Percentiles rank a stretch among this genome's conserved stretches.
Evolutionary conservation across 2,797 vertebrate species (phyloP).

Genomic region (Glossophaga mutica): DNA sequence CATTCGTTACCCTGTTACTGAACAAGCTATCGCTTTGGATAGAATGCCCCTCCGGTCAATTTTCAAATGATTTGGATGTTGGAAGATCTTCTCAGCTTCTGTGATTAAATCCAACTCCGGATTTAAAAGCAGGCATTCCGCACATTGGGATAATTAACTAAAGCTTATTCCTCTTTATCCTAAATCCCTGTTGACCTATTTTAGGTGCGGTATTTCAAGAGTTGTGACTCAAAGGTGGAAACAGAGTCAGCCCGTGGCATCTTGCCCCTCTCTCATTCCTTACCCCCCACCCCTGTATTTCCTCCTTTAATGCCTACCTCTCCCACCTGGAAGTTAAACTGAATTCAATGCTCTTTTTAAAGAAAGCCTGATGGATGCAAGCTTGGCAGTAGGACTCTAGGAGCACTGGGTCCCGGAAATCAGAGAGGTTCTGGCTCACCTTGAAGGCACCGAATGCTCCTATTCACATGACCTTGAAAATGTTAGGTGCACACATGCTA

Average conservation of each 20-base stretch:
- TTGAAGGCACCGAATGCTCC: not conserved
- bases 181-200: constrained; percentile 74
- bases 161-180: constrained; percentile 62
- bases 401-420: not conserved
- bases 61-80: constrained; percentile 54
- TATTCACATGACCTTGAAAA: constrained; percentile 69
- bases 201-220: constrained; percentile 44
- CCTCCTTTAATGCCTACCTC: not conserved
- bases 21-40: constrained; percentile 1
- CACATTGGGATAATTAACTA: constrained; percentile 72
- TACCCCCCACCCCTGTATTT: not conserved
- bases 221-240: constrained; percentile 34
- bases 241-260: not conserved
- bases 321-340: constrained; percentile 8
- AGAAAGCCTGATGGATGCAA: not conserved
- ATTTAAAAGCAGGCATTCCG: constrained; percentile 65
- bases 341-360: constrained; percentile 16
- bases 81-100: constrained; percentile 57
- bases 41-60: not conserved
- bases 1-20: not conserved
- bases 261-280: not conserved
- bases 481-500: not conserved
- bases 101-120: constrained; percentile 61
- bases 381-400: not conserved
- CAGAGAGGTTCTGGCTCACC: constrained; percentile 27